Conservation (phyloP, 2,888 invertebrate genomes). For the Rotaria macrura region DNA sequence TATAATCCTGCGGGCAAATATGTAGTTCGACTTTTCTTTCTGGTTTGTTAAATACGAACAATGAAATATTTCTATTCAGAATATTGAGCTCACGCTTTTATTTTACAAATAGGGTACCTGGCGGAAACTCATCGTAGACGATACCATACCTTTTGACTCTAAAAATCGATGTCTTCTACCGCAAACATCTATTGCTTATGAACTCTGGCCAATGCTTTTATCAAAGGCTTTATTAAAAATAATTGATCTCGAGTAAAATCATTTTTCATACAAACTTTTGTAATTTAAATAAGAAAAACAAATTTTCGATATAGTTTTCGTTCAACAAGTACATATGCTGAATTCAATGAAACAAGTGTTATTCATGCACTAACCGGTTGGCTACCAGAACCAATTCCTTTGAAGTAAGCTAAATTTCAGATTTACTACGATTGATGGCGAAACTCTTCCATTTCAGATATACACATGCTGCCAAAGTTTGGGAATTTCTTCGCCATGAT, state of each 20-base stretch:
- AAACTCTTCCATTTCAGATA: slow-evolving; percentile 35
- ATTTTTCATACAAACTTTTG: too few species aligned
- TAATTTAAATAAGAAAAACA: too few species aligned
- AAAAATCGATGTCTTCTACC: slow-evolving; percentile 46
- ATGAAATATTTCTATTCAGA: too few species aligned
- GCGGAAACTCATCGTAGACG: slow-evolving; percentile 50
- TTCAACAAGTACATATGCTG: slow-evolving; percentile 42
- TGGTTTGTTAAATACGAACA: slow-evolving; percentile 41
- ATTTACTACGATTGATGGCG: too few species aligned
- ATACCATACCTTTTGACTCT: slow-evolving; percentile 49
- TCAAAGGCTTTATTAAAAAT: slow-evolving; percentile 50
- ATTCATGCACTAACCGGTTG: slow-evolving; percentile 49
- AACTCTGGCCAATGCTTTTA: slow-evolving; percentile 50
- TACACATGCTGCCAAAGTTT: neutral
- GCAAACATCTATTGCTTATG: slow-evolving; percentile 43
- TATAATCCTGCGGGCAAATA: slow-evolving; percentile 51
- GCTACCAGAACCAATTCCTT: slow-evolving; percentile 48
- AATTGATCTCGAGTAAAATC: slow-evolving; percentile 38
- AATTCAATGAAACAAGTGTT: slow-evolving; percentile 49
- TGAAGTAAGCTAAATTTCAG: slow-evolving; percentile 35
- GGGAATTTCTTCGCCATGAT: neutral
- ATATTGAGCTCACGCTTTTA: too few species aligned
- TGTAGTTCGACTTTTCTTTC: slow-evolving; percentile 48
- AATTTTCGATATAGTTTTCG: too few species aligned
- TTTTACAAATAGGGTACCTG: slow-evolving; percentile 46